These are phyloP conservation scores for Ormyrus nitidulus DNA, from an alignment of 2,888 invertebrate species.

Conservation along the genomic window DNA sequence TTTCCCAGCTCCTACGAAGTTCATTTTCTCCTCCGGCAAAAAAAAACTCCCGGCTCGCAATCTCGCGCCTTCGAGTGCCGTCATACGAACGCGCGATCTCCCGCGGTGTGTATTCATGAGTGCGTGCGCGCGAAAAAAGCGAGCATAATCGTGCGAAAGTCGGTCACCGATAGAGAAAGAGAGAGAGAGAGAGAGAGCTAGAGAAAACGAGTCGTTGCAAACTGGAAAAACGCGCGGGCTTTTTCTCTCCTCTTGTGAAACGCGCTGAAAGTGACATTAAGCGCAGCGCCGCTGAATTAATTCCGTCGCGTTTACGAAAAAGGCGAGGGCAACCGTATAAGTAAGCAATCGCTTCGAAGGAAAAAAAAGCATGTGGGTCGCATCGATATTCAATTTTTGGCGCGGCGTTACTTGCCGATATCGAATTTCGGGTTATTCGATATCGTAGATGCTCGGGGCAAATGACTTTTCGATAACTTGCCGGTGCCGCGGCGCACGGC, in stretches of 20 bases:
- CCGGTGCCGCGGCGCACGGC: background rate
- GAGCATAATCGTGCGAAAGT: conserved; percentile 48
- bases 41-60: background rate
- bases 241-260: background rate
- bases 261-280: background rate
- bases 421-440: conserved; percentile 50
- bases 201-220: background rate
- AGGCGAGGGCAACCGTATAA: too few species aligned
- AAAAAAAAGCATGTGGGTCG: background rate
- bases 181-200: conserved; percentile 4
- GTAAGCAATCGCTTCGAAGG: background rate
- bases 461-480: conserved; percentile 48
- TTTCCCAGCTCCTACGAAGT: too few species aligned
- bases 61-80: too few species aligned
- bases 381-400: conserved; percentile 54
- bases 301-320: background rate
- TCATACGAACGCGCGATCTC: too few species aligned
- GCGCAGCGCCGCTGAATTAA: conserved; percentile 32
- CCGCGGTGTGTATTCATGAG: too few species aligned
- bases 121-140: background rate
- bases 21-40: background rate
- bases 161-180: conserved; percentile 27
- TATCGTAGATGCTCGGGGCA: conserved; percentile 15
- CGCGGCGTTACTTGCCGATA: conserved; percentile 36
- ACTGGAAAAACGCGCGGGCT: background rate